A percentile compares a stretch with the other conserved stretches of the same genome.
Evolutionary conservation across 1,140 invertebrate species (phyloP).

Genomic region (Medauroidea extradentata): DNA sequence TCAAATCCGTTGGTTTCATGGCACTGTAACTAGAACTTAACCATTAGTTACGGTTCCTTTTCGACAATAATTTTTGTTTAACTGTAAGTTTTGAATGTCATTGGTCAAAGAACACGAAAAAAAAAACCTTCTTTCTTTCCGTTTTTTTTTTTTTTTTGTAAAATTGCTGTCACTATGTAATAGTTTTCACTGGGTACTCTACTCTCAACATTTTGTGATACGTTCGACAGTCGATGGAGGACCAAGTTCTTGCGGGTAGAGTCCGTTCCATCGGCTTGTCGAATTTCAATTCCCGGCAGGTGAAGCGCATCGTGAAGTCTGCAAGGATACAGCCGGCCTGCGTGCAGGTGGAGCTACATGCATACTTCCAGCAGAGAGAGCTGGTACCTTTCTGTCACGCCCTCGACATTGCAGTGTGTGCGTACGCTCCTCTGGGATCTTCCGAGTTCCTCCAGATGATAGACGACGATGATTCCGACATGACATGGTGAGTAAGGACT

Average conservation of each 20-base stretch:
- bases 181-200: too few species aligned
- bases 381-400: conserved; percentile 46
- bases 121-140: too few species aligned
- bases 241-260: conserved; percentile 27
- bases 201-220: too few species aligned
- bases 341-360: conserved; percentile 47
- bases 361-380: conserved; percentile 51
- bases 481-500: neutral
- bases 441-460: conserved; percentile 48
- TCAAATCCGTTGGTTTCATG: too few species aligned
- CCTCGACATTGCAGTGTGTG: conserved; percentile 48
- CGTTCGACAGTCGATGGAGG: conserved; percentile 20
- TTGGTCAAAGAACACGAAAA: too few species aligned
- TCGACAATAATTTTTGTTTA: too few species aligned
- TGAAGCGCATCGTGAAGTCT: conserved; percentile 39
- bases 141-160: too few species aligned
- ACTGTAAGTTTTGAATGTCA: too few species aligned
- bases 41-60: too few species aligned
- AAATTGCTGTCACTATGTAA: too few species aligned
- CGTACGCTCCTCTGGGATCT: conserved; percentile 53
- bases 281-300: conserved; percentile 27
- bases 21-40: too few species aligned
- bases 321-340: conserved; percentile 37
- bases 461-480: conserved; percentile 11
- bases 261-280: conserved; percentile 42